Conservation (phyloP, 2,797 vertebrate species). For the Falco concolor region DNA sequence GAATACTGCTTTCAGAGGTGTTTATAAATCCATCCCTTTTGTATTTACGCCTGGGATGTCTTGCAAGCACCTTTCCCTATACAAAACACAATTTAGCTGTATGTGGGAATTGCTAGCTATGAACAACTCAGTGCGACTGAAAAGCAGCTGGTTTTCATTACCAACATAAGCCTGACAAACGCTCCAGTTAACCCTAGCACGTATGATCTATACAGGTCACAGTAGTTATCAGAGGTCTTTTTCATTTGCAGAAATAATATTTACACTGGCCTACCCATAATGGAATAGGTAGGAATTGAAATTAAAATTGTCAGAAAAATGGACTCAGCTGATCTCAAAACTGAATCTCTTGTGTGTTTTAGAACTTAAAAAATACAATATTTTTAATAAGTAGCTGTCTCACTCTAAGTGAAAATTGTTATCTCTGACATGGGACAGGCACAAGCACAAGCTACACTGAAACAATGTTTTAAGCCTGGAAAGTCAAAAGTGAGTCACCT, state of each 20-base stretch:
- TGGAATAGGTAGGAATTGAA: neutral
- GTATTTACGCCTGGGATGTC: neutral
- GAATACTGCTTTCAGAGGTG: neutral
- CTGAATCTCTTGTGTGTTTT: neutral
- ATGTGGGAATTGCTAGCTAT: neutral
- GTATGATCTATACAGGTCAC: neutral
- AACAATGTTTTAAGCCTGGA: neutral
- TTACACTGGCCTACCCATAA: slow-evolving; percentile 2
- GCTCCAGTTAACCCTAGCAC: slow-evolving; percentile 19
- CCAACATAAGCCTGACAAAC: neutral
- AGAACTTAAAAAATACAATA: neutral
- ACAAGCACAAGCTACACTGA: neutral
- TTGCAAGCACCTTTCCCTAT: neutral
- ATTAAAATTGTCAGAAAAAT: neutral
- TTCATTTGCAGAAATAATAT: slow-evolving; percentile 48
- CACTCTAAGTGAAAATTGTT: neutral
- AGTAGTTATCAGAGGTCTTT: slow-evolving; percentile 21
- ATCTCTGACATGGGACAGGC: neutral
- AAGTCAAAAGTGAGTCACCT: neutral
- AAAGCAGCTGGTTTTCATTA: slow-evolving; percentile 43
- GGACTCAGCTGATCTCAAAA: neutral
- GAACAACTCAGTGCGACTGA: neutral
- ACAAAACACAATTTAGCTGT: neutral
- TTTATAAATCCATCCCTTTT: neutral
- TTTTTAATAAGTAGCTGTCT: neutral